Evolutionary conservation across 2,113 vertebrate genomes (phyloP).

Genomic region (Thalassoma bifasciatum): DNA sequence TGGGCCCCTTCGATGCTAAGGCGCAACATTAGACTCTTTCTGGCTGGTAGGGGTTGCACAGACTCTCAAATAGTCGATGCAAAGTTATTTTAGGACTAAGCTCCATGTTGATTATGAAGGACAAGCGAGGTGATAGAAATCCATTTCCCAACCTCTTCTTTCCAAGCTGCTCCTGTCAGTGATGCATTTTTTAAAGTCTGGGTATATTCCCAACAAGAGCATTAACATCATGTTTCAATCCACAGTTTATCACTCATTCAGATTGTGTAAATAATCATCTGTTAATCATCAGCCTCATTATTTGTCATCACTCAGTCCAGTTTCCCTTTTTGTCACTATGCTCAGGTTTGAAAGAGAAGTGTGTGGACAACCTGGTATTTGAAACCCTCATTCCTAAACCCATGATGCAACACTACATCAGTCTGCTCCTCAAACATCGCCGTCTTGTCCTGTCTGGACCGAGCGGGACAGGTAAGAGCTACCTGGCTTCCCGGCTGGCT

Average conservation of each 20-base stretch:
- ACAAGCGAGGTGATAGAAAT: slow-evolving; percentile 50
- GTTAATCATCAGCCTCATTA: neutral
- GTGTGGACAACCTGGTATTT: slow-evolving; percentile 96
- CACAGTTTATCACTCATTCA: neutral
- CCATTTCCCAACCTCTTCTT: slow-evolving; percentile 27
- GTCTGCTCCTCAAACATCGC: slow-evolving; percentile 95
- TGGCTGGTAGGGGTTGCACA: slow-evolving; percentile 22
- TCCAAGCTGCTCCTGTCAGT: neutral
- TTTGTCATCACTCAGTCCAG: slow-evolving; percentile 24
- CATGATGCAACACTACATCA: slow-evolving; percentile 99
- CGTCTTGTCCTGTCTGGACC: slow-evolving; percentile 94
- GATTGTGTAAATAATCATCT: slow-evolving; percentile 2
- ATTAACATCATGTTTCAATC: slow-evolving; percentile 19
- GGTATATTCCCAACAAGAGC: neutral
- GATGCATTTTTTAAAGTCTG: neutral
- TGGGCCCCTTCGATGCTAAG: slow-evolving; percentile 56
- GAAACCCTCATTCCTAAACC: slow-evolving; percentile 97
- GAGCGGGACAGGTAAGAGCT: slow-evolving; percentile 95
- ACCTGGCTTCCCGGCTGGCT: slow-evolving; percentile 92
- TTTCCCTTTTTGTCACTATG: slow-evolving; percentile 15
- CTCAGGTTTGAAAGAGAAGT: slow-evolving; percentile 95
- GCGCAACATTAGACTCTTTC: slow-evolving; percentile 43
- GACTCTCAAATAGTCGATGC: slow-evolving; percentile 39
- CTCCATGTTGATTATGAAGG: slow-evolving; percentile 63
- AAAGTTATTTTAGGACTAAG: slow-evolving; percentile 76